Evolutionary conservation across 1,140 invertebrate species (phyloP).

Genomic region (Schmidtea mediterranea): DNA sequence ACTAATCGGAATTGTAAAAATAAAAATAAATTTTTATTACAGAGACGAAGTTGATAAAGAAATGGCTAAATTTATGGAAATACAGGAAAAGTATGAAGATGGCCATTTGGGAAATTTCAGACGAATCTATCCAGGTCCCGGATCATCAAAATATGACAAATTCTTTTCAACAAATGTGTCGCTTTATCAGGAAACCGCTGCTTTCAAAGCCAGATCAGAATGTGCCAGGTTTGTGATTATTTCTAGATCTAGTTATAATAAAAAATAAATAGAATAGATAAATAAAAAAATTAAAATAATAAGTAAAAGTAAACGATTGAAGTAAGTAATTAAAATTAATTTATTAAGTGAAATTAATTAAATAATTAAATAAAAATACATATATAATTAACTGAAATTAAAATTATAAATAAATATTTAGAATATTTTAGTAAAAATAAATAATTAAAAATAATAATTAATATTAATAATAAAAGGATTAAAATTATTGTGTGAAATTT

Average conservation of each 20-base stretch:
- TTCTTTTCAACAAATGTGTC: constrained; percentile 45
- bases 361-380: too few species aligned
- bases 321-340: too few species aligned
- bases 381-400: too few species aligned
- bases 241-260: not conserved
- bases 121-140: constrained; percentile 30
- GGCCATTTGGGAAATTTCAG: constrained; percentile 46
- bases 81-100: constrained; percentile 45
- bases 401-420: too few species aligned
- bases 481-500: too few species aligned
- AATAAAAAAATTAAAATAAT: too few species aligned
- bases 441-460: too few species aligned
- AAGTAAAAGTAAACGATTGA: too few species aligned
- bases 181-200: constrained; percentile 46
- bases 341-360: too few species aligned
- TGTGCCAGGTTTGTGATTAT: constrained; percentile 17
- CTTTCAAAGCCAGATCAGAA: constrained; percentile 42
- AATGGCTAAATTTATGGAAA: constrained; percentile 24
- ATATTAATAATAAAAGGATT: too few species aligned
- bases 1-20: not conserved
- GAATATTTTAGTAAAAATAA: too few species aligned
- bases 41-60: constrained; percentile 24
- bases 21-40: too few species aligned
- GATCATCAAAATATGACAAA: constrained; percentile 34
- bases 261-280: constrained; percentile 8